A percentile compares a stretch with the other conserved stretches of the same genome.
These are phyloP conservation scores for Podarcis siculus DNA, from an alignment of 2,797 vertebrate genomes.

Conservation along the genomic window DNA sequence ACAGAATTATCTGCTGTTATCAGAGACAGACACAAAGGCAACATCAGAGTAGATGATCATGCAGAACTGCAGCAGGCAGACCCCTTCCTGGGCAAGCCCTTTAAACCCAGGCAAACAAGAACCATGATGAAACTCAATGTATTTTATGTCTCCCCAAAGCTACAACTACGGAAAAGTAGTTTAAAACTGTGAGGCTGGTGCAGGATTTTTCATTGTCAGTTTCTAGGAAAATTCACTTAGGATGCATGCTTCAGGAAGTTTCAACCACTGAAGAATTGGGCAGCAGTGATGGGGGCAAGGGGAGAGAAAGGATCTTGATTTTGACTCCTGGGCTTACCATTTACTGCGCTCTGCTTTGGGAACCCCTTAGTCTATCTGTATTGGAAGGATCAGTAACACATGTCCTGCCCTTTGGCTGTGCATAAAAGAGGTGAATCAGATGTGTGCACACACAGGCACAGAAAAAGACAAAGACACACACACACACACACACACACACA, in stretches of 20 bases:
- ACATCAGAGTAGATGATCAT: not conserved
- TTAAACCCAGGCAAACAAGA: too few relatives aligned
- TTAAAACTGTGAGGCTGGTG: not conserved
- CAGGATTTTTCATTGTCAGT: not conserved
- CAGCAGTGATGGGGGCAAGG: fast-evolving
- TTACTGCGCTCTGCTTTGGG: not conserved
- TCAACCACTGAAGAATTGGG: not conserved
- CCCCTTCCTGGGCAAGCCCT: not conserved
- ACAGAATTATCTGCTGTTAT: not conserved
- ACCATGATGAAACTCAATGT: not conserved
- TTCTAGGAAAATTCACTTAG: not conserved
- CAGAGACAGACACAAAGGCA: not conserved
- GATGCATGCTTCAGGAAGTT: not conserved
- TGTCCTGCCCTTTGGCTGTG: not conserved
- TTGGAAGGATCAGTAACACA: not conserved
- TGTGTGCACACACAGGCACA: too few relatives aligned
- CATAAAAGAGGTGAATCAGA: not conserved
- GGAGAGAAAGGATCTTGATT: not conserved
- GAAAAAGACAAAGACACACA: too few relatives aligned
- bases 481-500: too few relatives aligned
- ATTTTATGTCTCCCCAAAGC: not conserved
- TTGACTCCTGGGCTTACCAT: not conserved
- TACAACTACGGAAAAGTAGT: not conserved
- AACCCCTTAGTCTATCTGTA: not conserved
- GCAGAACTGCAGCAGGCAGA: not conserved